Percentiles rank a stretch among this genome's conserved stretches.
These are phyloP conservation scores for Sialis lutaria DNA, from an alignment of 2,888 invertebrate genomes.

Conservation along the genomic window DNA sequence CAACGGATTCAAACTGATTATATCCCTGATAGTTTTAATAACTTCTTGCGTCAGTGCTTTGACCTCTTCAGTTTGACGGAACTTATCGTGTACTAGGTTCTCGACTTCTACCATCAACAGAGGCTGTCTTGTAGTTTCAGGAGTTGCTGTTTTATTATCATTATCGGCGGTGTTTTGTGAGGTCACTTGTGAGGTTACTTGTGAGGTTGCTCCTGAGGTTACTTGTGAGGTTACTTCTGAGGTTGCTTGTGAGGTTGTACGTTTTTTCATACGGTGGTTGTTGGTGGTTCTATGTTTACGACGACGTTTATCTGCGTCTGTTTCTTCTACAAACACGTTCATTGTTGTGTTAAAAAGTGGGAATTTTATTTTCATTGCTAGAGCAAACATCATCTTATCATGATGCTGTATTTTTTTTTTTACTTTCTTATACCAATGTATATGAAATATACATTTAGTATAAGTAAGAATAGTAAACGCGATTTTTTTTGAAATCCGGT, in stretches of 20 bases:
- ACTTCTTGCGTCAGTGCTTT: conserved; percentile 94
- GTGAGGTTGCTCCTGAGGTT: too few species aligned
- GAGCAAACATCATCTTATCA: too few species aligned
- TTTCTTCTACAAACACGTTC: conserved; percentile 66
- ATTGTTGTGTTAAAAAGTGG: conserved; percentile 68
- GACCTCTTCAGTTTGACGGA: conserved; percentile 82
- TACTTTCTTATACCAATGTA: too few species aligned
- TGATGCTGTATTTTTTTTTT: too few species aligned
- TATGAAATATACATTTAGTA: too few species aligned
- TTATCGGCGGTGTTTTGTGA: too few species aligned
- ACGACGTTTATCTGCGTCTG: conserved; percentile 37
- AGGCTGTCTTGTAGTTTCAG: too few species aligned
- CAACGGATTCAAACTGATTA: conserved; percentile 91
- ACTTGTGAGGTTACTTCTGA: too few species aligned
- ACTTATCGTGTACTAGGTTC: conserved; percentile 77
- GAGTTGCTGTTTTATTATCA: too few species aligned
- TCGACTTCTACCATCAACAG: conserved; percentile 89
- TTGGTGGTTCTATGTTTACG: conserved; percentile 27
- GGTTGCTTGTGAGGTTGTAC: conserved; percentile 2
- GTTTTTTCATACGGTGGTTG: conserved; percentile 20
- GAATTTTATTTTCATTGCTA: conserved; percentile 65
- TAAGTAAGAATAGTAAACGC: too few species aligned
- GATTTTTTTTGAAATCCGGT: too few species aligned
- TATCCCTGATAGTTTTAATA: conserved; percentile 93
- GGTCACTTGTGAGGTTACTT: too few species aligned